Conservation (phyloP, 2,888 invertebrate genomes). For the Drosophila quasianomalipes region DNA sequence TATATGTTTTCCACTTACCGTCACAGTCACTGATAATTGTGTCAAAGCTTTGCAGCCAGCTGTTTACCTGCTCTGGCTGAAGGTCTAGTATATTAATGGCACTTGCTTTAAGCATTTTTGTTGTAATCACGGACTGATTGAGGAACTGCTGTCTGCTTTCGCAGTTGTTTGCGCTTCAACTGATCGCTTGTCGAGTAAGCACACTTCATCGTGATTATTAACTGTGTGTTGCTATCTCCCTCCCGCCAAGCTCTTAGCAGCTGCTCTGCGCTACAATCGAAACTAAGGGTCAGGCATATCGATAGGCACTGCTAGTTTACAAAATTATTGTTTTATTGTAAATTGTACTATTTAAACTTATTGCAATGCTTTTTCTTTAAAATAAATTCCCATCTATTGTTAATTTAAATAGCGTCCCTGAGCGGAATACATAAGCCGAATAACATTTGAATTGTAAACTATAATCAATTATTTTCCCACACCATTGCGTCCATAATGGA, state of each 20-base stretch:
- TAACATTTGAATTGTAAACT: background rate
- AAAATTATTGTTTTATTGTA: conserved; percentile 54
- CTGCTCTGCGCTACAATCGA: conserved; percentile 33
- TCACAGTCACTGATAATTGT: conserved; percentile 94
- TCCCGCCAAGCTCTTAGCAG: background rate
- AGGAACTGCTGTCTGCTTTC: conserved; percentile 25
- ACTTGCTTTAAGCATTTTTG: conserved; percentile 80
- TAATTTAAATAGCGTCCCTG: conserved; percentile 48
- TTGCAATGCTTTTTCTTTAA: conserved; percentile 29
- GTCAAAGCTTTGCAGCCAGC: conserved; percentile 91
- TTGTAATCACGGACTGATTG: conserved; percentile 23
- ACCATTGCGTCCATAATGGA: conserved; percentile 82
- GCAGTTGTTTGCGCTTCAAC: conserved; percentile 18
- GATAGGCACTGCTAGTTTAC: conserved; percentile 20
- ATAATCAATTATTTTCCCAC: conserved; percentile 24
- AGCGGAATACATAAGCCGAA: conserved; percentile 44
- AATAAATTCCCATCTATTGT: conserved; percentile 45
- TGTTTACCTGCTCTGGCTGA: conserved; percentile 87
- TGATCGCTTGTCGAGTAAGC: conserved; percentile 29
- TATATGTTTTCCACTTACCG: conserved; percentile 87
- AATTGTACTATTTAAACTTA: conserved; percentile 62
- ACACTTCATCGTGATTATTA: conserved; percentile 32
- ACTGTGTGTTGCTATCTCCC: conserved; percentile 22
- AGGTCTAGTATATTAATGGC: conserved; percentile 87
- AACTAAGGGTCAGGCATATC: conserved; percentile 17